Evolutionary conservation across 2,797 vertebrate species (phyloP).

Genomic region (Sebastes oblongus): DNA sequence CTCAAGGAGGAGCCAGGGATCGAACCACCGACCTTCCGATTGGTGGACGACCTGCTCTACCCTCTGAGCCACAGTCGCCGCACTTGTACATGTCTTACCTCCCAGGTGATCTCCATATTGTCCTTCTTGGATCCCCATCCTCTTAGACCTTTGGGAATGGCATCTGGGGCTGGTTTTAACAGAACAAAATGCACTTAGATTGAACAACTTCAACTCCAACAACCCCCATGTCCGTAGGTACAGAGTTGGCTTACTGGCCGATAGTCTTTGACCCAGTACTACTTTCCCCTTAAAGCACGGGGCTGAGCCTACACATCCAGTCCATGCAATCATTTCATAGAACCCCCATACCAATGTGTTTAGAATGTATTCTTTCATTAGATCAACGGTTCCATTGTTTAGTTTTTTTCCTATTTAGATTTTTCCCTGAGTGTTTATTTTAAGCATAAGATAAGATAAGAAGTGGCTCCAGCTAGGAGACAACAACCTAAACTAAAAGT

Average conservation of each 20-base stretch:
- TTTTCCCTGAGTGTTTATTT: too few relatives aligned
- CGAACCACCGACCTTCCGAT: too few relatives aligned
- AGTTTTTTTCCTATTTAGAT: too few relatives aligned
- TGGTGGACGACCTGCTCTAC: too few relatives aligned
- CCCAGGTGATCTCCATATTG: conserved; percentile 99
- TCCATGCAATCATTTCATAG: not conserved
- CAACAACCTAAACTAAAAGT: not conserved
- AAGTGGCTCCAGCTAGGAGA: not conserved
- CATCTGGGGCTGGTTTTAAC: conserved; percentile 86
- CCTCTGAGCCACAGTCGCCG: too few relatives aligned
- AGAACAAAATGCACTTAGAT: not conserved
- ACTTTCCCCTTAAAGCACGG: not conserved
- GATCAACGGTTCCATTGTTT: not conserved
- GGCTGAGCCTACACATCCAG: not conserved
- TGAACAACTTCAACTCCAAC: not conserved
- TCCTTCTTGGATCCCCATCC: conserved; percentile 91
- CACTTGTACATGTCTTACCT: conserved; percentile 78
- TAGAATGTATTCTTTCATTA: not conserved
- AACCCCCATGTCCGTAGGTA: not conserved
- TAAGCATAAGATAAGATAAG: too few relatives aligned
- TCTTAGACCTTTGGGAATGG: conserved; percentile 87
- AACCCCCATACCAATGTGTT: not conserved
- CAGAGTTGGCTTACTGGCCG: not conserved
- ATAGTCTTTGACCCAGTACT: not conserved
- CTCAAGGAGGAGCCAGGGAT: too few relatives aligned